Percentiles rank a stretch among this genome's conserved stretches.
Conservation (phyloP, 1,140 invertebrate genomes). For the Macrobrachium nipponense region DNA sequence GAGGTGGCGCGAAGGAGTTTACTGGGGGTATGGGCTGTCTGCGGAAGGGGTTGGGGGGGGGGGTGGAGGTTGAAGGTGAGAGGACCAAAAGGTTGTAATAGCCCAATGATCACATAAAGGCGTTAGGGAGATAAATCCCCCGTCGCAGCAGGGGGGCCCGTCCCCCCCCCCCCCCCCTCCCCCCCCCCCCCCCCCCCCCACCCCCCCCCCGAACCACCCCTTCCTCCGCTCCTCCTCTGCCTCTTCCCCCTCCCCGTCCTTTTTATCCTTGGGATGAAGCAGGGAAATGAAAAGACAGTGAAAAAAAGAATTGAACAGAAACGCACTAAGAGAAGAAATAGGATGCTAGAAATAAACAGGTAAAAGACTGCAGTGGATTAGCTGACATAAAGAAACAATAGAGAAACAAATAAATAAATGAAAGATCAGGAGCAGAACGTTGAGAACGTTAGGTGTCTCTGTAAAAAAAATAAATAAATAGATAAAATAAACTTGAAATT, state of each 20-base stretch:
- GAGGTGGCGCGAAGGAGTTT: not conserved
- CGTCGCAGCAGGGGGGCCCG: conserved; percentile 37
- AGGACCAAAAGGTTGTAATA: conserved; percentile 43
- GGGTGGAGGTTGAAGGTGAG: not conserved
- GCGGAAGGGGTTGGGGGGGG: too few species aligned
- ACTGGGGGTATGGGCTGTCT: too few species aligned
- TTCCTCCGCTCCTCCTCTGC: too few species aligned
- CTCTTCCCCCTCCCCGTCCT: too few species aligned
- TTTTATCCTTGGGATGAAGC: too few species aligned
- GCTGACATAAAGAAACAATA: not conserved
- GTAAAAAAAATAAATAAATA: too few species aligned
- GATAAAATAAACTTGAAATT: too few species aligned
- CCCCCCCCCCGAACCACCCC: too few species aligned
- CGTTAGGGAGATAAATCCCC: conserved; percentile 56
- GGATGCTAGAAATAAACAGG: not conserved
- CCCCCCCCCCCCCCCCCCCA: too few species aligned
- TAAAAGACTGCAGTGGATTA: not conserved
- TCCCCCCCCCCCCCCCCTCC: not conserved
- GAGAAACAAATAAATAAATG: not conserved
- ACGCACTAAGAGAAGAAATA: not conserved
- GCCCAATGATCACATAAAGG: conserved; percentile 56
- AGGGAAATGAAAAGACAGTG: not conserved
- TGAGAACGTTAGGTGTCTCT: too few species aligned
- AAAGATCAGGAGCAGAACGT: too few species aligned
- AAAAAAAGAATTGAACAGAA: not conserved